Base-by-base conservation (phyloP, 2,797 vertebrate species). In the Lagorchestes hirsutus region DNA sequence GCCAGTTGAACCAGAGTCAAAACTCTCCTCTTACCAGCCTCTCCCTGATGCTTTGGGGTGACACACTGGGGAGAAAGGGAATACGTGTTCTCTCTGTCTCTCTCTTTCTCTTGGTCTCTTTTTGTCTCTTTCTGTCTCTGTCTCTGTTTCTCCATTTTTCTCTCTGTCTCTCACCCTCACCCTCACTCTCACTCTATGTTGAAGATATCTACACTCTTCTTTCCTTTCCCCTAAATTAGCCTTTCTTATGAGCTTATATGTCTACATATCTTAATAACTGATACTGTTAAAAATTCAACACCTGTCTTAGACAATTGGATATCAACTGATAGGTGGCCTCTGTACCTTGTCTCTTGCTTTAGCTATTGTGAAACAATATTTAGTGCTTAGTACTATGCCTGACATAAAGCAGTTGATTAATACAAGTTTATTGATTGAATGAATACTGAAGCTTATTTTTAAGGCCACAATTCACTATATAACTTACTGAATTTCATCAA, bases 141-240 rank as follows among this genome's bases (percentile, higher is more conserved):
- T n/a, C 31, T 67, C 34, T 74, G 1, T 74, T 2, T 40, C n/a
- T 74, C 67, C 40, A 5, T 82, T 16, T 74, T 14, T 9, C n/a
- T 82, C n/a, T 82, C n/a, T 34, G 11, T 16, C 13, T 34, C 62
- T n/a, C 34, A 59, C 58, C 10, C 16, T 74, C 14, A 74, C 34
- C 62, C 16, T 50, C 40, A 87, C 74, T 12, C 2, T 50, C 10
- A 50, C 22, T 87, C n/a, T 87, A 50, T 87, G 22, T 46, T 87
- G 74, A 87, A 87, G 34, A 74, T 8, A 2, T 18, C 62, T 74
- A 13, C 5, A 22, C 34, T 74, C n/a, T 22, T n/a, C 16, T 97
- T 97, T 54, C 87, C 94, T 94, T 97, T 97, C 95, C 94, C 67
- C 74, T 91, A 59, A 4, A 95, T 92, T 54, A 97, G 58, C n/a